Conservation (phyloP, 2,113 vertebrate genomes). For the Stigmatopora argus region DNA sequence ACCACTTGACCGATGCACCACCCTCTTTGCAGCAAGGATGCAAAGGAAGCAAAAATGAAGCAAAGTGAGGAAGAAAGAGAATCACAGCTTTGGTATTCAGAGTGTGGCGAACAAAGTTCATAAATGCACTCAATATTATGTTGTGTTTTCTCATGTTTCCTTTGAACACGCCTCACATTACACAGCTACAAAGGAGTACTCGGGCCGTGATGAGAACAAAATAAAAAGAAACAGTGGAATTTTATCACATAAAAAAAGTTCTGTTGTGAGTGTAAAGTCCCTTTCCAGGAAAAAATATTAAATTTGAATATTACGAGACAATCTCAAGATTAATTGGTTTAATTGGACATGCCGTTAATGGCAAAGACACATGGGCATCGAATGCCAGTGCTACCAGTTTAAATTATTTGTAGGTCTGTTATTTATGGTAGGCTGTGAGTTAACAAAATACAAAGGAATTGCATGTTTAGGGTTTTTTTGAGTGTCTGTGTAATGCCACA, state of each 20-base stretch:
- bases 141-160: slow-evolving; percentile 13
- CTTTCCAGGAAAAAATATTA: too few relatives aligned
- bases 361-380: too few relatives aligned
- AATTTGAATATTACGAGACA: too few relatives aligned
- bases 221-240: background rate
- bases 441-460: too few relatives aligned
- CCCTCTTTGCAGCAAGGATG: slow-evolving; percentile 20
- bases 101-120: slow-evolving; percentile 28
- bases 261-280: background rate
- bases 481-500: too few relatives aligned
- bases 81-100: slow-evolving; percentile 63
- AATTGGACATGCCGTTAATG: too few relatives aligned
- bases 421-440: too few relatives aligned
- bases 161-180: slow-evolving; percentile 22
- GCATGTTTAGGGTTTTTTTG: too few relatives aligned
- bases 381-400: too few relatives aligned
- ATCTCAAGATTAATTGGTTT: too few relatives aligned
- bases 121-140: slow-evolving; percentile 26
- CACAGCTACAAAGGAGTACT: background rate
- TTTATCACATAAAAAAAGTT: background rate
- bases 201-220: background rate
- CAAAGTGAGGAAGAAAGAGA: slow-evolving; percentile 30
- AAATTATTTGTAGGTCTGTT: too few relatives aligned
- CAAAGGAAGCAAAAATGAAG: slow-evolving; percentile 28
- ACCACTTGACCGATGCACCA: slow-evolving; percentile 5